A percentile compares a stretch with the other conserved stretches of the same genome.
These are phyloP conservation scores for Patella vulgata DNA, from an alignment of 1,140 invertebrate genomes.

Conservation along the genomic window DNA sequence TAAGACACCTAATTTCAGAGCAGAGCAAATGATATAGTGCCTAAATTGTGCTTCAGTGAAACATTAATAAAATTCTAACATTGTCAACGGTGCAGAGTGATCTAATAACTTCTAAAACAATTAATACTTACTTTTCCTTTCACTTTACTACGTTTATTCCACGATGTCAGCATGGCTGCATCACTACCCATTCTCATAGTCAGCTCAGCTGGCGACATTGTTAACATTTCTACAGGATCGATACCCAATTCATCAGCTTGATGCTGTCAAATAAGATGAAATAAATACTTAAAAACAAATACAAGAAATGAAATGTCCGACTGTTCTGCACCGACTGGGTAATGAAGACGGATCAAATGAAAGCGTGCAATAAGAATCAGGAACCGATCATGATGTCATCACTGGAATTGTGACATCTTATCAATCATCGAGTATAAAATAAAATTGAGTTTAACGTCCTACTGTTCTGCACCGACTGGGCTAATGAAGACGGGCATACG, in stretches of 20 bases:
- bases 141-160: conserved; percentile 46
- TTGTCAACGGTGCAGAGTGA: no score
- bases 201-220: conserved; percentile 60
- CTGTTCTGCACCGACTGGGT: no score
- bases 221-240: conserved; percentile 48
- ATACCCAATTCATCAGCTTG: conserved; percentile 55
- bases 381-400: no score
- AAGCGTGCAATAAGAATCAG: background rate
- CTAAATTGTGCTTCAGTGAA: no score
- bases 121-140: conserved; percentile 30
- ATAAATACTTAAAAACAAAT: background rate
- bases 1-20: no score
- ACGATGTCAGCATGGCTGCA: conserved; percentile 29
- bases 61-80: no score
- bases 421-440: no score
- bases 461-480: no score
- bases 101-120: no score
- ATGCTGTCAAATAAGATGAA: conserved; percentile 30
- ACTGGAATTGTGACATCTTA: background rate
- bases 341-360: background rate
- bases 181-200: conserved; percentile 56
- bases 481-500: no score
- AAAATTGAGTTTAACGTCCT: no score
- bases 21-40: no score
- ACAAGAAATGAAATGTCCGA: background rate